Evolutionary conservation across 2,797 vertebrate species (phyloP).

Genomic region (Sphenodon punctatus): DNA sequence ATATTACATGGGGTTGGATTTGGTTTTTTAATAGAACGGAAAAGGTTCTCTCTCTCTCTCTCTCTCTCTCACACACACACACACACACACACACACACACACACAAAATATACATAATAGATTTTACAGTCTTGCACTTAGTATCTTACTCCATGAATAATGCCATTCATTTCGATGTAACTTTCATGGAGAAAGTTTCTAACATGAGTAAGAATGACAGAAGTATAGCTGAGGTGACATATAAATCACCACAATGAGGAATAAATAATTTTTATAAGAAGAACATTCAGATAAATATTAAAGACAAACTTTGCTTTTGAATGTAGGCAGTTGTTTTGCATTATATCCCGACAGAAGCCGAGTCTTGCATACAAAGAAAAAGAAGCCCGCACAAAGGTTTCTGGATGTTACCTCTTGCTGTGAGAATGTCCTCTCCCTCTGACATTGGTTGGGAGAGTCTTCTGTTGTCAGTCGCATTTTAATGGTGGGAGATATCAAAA

Average conservation of each 20-base stretch:
- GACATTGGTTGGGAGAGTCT: too few relatives aligned
- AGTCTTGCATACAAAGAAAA: neutral
- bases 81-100: too few relatives aligned
- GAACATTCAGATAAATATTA: neutral
- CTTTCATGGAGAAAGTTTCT: neutral
- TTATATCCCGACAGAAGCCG: neutral
- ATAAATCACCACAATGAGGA: neutral
- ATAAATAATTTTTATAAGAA: neutral
- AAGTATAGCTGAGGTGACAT: neutral
- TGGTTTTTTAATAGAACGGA: neutral
- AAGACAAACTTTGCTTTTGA: neutral
- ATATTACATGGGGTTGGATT: neutral
- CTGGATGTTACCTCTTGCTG: neutral
- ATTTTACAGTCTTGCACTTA: too few relatives aligned
- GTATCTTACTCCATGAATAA: neutral
- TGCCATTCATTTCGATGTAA: neutral
- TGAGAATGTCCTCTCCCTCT: too few relatives aligned
- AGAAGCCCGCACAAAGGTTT: neutral
- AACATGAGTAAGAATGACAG: neutral
- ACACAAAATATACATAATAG: too few relatives aligned
- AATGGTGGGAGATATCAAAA: too few relatives aligned
- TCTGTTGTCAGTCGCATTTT: too few relatives aligned
- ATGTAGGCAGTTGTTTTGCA: neutral
- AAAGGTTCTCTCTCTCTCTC: too few relatives aligned
- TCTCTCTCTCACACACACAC: too few relatives aligned